A percentile compares a stretch with the other conserved stretches of the same genome.
phyloP scores from a whole-genome alignment of 2,113 vertebrate species.

The Isichthys henryi region DNA sequence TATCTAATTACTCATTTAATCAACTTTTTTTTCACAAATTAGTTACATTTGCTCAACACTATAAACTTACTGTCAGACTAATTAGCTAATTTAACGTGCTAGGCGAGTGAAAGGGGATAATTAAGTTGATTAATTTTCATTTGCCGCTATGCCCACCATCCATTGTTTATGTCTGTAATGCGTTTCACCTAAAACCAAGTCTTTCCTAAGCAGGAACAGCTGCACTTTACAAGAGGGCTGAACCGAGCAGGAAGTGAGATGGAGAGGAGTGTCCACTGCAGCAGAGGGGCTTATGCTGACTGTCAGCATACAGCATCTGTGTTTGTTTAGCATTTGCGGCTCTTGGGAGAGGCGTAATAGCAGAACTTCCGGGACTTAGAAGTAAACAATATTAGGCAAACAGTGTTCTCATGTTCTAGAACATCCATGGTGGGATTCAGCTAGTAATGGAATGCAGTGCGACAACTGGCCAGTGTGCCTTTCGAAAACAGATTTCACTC shows the following conservation, averaged over 20 bases:
- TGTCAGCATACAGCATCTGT: not conserved
- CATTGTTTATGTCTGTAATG: not conserved
- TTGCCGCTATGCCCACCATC: not conserved
- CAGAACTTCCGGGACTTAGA: no score
- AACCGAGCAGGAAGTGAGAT: not conserved
- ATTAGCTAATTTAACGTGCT: not conserved
- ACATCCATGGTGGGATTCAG: not conserved
- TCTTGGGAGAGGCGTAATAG: not conserved
- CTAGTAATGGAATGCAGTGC: not conserved
- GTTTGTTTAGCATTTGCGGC: not conserved
- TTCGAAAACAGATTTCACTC: not conserved
- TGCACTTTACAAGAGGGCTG: not conserved
- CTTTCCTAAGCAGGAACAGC: not conserved
- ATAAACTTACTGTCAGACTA: constrained; percentile 9
- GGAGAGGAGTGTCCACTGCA: not conserved
- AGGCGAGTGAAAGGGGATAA: not conserved
- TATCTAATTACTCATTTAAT: constrained; percentile 3
- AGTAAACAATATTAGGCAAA: not conserved
- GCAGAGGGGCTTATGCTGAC: not conserved
- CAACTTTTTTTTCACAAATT: not conserved
- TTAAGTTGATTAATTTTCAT: not conserved
- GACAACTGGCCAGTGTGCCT: not conserved
- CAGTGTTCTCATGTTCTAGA: not conserved
- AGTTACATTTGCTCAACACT: not conserved
- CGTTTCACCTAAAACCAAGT: not conserved